Conservation (phyloP, 1,140 invertebrate genomes). For the Pteromalus puparum region DNA sequence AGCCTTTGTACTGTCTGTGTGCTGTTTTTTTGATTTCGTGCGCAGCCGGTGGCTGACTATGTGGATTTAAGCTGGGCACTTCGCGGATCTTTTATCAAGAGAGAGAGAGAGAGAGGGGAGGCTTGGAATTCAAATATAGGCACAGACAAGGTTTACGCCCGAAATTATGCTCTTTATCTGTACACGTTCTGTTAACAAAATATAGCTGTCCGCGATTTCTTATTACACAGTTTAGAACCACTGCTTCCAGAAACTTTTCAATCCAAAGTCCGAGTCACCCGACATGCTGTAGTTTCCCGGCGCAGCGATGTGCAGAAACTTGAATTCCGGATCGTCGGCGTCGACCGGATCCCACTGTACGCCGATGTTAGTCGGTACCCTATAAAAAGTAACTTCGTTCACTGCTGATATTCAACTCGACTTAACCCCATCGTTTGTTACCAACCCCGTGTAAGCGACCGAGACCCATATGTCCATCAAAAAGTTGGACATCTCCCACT, state of each 20-base stretch:
- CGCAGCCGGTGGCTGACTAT: background rate
- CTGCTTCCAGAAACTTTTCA: constrained; percentile 13
- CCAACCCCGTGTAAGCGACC: background rate
- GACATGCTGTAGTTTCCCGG: background rate
- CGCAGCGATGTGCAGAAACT: background rate
- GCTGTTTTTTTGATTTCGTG: background rate
- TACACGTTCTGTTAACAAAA: background rate
- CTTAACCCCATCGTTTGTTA: background rate
- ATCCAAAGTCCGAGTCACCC: background rate
- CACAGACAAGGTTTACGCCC: background rate
- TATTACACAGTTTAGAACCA: background rate
- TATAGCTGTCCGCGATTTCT: background rate
- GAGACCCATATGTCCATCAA: constrained; percentile 7
- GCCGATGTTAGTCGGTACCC: background rate
- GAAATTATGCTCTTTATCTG: background rate
- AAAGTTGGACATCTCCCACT: constrained; percentile 19
- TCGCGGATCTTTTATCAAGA: background rate
- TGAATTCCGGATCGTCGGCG: background rate
- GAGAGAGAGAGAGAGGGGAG: background rate
- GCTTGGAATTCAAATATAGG: background rate
- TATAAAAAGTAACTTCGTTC: background rate
- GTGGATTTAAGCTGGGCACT: background rate
- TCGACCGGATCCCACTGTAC: constrained; percentile 2
- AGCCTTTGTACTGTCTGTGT: background rate
- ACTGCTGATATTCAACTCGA: too few relatives aligned